A percentile compares a stretch with the other conserved stretches of the same genome.
Evolutionary conservation across 2,888 invertebrate species (phyloP).

Genomic region (Diarsia mendica): DNA sequence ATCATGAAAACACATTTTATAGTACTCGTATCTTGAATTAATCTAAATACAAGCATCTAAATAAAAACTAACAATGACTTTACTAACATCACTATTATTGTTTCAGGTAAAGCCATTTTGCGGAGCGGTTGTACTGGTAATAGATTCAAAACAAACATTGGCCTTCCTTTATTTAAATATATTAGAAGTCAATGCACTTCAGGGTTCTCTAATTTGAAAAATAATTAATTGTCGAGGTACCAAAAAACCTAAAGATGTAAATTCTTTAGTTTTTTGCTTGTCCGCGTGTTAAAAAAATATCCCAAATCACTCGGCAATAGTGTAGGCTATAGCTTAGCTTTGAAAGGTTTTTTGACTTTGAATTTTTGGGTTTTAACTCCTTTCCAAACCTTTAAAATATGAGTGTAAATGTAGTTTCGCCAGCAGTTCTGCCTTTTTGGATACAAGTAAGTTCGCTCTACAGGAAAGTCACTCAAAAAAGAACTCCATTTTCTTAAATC

Average conservation of each 20-base stretch:
- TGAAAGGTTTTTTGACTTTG: background rate
- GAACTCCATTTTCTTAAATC: background rate
- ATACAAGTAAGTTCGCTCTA: background rate
- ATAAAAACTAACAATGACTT: background rate
- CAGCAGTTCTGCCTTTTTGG: background rate
- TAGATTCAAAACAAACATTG: background rate
- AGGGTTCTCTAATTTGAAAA: background rate
- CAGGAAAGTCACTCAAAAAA: background rate
- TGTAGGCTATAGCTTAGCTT: background rate
- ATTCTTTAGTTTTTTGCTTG: background rate
- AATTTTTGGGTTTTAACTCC: background rate
- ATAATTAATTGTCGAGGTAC: background rate
- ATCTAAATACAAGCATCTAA: background rate
- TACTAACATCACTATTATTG: conserved; percentile 30
- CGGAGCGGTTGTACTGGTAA: background rate
- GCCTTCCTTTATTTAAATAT: background rate
- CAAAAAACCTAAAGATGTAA: too few relatives aligned
- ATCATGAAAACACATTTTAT: too few relatives aligned
- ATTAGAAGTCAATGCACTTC: conserved; percentile 13
- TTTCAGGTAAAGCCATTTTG: conserved; percentile 39
- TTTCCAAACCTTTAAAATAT: too few relatives aligned
- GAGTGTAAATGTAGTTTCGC: too few relatives aligned
- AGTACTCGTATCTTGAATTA: background rate
- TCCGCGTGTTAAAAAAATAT: background rate
- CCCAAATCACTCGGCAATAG: background rate